phyloP scores from a whole-genome alignment of 2,113 vertebrate genomes.

The Anarrhichthys ocellatus region DNA sequence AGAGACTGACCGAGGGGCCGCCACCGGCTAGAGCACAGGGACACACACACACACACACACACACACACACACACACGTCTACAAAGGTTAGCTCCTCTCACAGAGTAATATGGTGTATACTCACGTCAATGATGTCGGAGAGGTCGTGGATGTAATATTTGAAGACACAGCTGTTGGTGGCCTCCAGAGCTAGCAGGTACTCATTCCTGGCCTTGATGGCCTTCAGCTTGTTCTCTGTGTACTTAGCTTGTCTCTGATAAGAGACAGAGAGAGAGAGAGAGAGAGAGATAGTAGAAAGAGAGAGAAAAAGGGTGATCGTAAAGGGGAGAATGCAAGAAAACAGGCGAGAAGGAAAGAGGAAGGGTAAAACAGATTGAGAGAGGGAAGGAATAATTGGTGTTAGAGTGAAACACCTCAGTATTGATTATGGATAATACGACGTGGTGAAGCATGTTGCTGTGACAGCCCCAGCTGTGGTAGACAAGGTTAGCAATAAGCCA shows the following conservation, averaged over 20 bases:
- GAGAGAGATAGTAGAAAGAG: neutral
- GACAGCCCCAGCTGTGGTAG: slow-evolving; percentile 54
- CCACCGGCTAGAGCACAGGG: neutral
- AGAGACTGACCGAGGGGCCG: slow-evolving; percentile 29
- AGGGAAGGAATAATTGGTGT: slow-evolving; percentile 37
- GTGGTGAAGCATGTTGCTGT: slow-evolving; percentile 40
- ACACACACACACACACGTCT: neutral
- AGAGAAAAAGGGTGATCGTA: neutral
- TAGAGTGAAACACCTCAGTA: slow-evolving; percentile 55
- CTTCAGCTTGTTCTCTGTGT: slow-evolving; percentile 98
- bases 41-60: slow-evolving; percentile 1
- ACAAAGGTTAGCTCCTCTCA: neutral
- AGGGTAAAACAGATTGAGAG: slow-evolving; percentile 9
- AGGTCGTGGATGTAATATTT: slow-evolving; percentile 99
- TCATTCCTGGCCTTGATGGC: slow-evolving; percentile 98
- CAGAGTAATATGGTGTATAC: slow-evolving; percentile 58
- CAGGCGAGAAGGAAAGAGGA: neutral
- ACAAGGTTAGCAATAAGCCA: slow-evolving; percentile 65
- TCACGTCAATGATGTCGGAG: slow-evolving; percentile 98
- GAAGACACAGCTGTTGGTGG: slow-evolving; percentile 97
- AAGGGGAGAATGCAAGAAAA: slow-evolving; percentile 8
- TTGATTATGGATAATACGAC: slow-evolving; percentile 68
- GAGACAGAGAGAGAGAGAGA: slow-evolving; percentile 16
- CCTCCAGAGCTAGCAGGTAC: slow-evolving; percentile 95
- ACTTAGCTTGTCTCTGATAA: slow-evolving; percentile 95